Evolutionary conservation across 2,113 vertebrate species (phyloP).

Genomic region (Stictonetta naevosa): DNA sequence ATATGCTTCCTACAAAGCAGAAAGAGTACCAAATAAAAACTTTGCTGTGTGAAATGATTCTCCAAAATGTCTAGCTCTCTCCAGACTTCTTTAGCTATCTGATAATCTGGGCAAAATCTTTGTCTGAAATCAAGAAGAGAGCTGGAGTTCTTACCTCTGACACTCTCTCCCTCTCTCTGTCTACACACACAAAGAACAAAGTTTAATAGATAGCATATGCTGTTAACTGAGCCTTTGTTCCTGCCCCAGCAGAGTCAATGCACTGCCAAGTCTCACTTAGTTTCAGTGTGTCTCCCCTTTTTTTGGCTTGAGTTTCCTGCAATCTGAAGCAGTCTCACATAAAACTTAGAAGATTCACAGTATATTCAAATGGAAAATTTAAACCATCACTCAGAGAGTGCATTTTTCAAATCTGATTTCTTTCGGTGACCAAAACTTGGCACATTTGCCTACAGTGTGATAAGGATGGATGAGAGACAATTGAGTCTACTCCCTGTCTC

Average conservation of each 20-base stretch:
- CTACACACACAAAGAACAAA: slow-evolving; percentile 29
- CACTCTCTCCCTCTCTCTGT: not conserved
- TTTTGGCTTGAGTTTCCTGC: slow-evolving; percentile 27
- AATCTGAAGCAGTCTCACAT: not conserved
- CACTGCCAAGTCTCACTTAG: slow-evolving; percentile 43
- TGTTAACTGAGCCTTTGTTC: slow-evolving; percentile 37
- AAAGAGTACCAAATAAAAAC: not conserved
- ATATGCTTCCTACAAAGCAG: not conserved
- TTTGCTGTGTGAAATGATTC: not conserved
- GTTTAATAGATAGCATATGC: slow-evolving; percentile 69
- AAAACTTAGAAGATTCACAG: slow-evolving; percentile 37
- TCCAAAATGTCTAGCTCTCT: not conserved
- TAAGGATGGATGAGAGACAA: not conserved
- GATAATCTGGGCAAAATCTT: not conserved
- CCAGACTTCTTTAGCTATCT: not conserved
- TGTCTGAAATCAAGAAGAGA: not conserved
- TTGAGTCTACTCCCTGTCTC: not conserved
- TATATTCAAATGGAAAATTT: slow-evolving; percentile 30
- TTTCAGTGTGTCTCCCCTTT: slow-evolving; percentile 10
- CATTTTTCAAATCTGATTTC: slow-evolving; percentile 15
- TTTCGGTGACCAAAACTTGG: slow-evolving; percentile 32
- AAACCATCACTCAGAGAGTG: not conserved
- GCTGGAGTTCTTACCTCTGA: slow-evolving; percentile 29
- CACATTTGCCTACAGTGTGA: slow-evolving; percentile 1
- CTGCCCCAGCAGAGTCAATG: not conserved